Evolutionary conservation across 2,888 invertebrate genomes (phyloP), one percentile per base, ranked within the genome.

Genomic region (Xestobium rufovillosum): DNA sequence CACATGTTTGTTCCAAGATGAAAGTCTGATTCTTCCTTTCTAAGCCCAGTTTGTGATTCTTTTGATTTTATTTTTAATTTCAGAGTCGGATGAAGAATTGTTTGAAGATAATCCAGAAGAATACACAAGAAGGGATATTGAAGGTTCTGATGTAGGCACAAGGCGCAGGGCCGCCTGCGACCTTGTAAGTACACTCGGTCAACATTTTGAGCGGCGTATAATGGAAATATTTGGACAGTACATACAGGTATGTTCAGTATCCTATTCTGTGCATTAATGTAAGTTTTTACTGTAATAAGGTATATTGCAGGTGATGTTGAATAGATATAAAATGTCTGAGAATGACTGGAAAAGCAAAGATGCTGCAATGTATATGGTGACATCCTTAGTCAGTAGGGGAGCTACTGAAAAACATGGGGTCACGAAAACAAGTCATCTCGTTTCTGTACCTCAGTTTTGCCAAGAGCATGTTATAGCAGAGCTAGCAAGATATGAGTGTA

Each of bases 21-120:
- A n/a, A n/a, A n/a, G n/a, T n/a, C n/a, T n/a, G n/a, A n/a, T n/a
- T n/a, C n/a, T 19, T n/a, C 6, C 23, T 19, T n/a, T 10, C 26
- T 30, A 35, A 31, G 3, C 19, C 10, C 9, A 31, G 31, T 35
- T 30, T 16, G 30, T 31, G 9, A 6, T 17, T 28, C 27, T 36
- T 15, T 26, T 8, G 31, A 10, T 38, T 33, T 26, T 40, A 19
- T 19, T 19, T 19, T 19, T 19, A n/a, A 10, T 56, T 59, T 29
- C 55, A 85, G 82, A 80, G 34, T 85, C 91, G 0, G 98, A 99
- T 66, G 85, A 91, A 64, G 98, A 98, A 63, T 63, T 95, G 28
- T 98, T 98, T 66, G 94, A 95, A 63, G 96, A 97, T 60, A 97
- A 96, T 60, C 90, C 98, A 0, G 95, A 98, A 57, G 98, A 99